These are phyloP conservation scores for Geotrupes spiniger DNA, from an alignment of 2,888 invertebrate genomes.

Conservation along the genomic window DNA sequence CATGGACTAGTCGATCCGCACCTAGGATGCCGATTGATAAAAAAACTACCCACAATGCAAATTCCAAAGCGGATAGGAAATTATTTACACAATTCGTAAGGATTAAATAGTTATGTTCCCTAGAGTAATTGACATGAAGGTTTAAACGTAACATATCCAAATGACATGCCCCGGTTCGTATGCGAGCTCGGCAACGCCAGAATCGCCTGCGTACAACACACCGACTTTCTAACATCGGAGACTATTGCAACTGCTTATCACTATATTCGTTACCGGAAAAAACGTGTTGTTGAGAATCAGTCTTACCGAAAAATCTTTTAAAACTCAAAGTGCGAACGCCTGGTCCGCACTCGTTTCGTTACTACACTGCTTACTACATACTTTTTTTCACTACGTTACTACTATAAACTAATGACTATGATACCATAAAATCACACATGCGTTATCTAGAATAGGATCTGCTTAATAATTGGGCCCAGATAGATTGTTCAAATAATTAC, in stretches of 20 bases:
- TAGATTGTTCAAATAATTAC: conserved; percentile 51
- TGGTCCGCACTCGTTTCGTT: conserved; percentile 18
- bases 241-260: conserved; percentile 38
- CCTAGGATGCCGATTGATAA: conserved; percentile 11
- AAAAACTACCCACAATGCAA: conserved; percentile 19
- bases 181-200: conserved; percentile 17
- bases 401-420: conserved; percentile 50
- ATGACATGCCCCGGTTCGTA: conserved; percentile 20
- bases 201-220: conserved; percentile 14
- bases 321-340: conserved; percentile 24
- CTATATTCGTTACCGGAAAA: conserved; percentile 51
- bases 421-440: conserved; percentile 52
- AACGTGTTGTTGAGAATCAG: conserved; percentile 49
- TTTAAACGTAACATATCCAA: conserved; percentile 53
- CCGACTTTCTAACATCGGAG: conserved; percentile 24
- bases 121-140: conserved; percentile 82
- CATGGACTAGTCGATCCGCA: conserved; percentile 23
- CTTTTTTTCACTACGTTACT: conserved; percentile 22
- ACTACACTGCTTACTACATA: conserved; percentile 34
- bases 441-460: conserved; percentile 47
- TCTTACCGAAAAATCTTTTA: conserved; percentile 49
- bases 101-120: conserved; percentile 60
- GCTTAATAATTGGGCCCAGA: conserved; percentile 51
- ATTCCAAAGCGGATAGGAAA: conserved; percentile 29
- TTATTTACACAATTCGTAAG: conserved; percentile 35